Percentiles rank a stretch among this genome's conserved stretches.
Conservation (phyloP, 2,888 invertebrate species). For the Nomada ruficornis region DNA sequence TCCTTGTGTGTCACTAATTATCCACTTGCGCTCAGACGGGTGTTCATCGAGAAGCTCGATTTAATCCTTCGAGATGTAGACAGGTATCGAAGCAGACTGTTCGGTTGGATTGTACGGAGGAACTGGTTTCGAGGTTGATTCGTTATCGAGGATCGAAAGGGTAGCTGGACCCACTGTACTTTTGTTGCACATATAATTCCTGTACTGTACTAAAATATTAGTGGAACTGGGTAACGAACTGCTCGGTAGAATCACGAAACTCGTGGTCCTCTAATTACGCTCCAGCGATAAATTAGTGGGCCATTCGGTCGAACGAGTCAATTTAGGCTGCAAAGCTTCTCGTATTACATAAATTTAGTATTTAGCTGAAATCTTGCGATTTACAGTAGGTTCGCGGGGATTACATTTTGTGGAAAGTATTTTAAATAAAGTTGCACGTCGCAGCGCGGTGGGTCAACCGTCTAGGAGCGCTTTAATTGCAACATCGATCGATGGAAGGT, state of each 20-base stretch:
- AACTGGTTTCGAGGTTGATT: not conserved
- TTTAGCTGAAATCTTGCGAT: not conserved
- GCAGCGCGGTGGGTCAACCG: not conserved
- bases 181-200: too few relatives aligned
- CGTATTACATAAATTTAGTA: not conserved
- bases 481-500: constrained; percentile 25
- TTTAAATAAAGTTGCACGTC: not conserved
- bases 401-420: too few relatives aligned
- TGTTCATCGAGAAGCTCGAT: not conserved
- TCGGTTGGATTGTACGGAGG: too few relatives aligned
- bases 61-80: too few relatives aligned
- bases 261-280: not conserved
- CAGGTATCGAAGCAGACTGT: too few relatives aligned
- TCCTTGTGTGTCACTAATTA: constrained; percentile 33
- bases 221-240: not conserved
- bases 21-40: constrained; percentile 29
- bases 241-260: not conserved
- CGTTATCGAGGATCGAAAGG: not conserved
- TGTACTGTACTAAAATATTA: not conserved
- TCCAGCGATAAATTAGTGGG: not conserved
- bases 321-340: not conserved
- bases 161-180: too few relatives aligned
- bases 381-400: not conserved
- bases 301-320: not conserved
- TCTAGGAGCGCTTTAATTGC: constrained; percentile 18